These are phyloP conservation scores for Drosophila leontia DNA, from an alignment of 1,140 invertebrate genomes.

Conservation along the genomic window DNA sequence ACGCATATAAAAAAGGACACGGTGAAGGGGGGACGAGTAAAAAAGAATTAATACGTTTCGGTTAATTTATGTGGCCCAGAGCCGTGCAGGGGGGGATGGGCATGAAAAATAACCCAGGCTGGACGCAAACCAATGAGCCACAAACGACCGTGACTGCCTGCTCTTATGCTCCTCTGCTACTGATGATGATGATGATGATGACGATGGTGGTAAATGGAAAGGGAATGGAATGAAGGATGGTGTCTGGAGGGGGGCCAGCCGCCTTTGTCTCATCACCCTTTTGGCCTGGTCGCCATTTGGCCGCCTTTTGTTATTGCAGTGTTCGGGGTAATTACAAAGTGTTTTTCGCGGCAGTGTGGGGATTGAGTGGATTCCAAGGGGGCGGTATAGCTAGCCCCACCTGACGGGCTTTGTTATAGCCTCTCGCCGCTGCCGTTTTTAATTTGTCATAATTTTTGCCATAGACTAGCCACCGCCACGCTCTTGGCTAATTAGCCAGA, in stretches of 20 bases:
- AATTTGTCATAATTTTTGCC: conserved; percentile 73
- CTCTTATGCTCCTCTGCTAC: conserved; percentile 4
- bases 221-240: conserved; percentile 13
- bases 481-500: conserved; percentile 41
- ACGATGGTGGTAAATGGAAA: neutral
- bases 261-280: conserved; percentile 77
- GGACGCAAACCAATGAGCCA: conserved; percentile 72
- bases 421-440: conserved; percentile 43
- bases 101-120: conserved; percentile 75
- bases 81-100: neutral
- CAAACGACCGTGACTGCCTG: conserved; percentile 73
- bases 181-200: conserved; percentile 32
- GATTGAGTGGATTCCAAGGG: neutral
- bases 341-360: conserved; percentile 17
- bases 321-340: conserved; percentile 63
- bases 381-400: conserved; percentile 19
- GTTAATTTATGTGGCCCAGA: conserved; percentile 73
- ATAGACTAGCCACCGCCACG: conserved; percentile 17
- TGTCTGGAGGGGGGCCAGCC: conserved; percentile 11
- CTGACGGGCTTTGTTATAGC: conserved; percentile 50
- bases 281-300: conserved; percentile 45
- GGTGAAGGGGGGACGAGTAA: conserved; percentile 39
- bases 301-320: conserved; percentile 52
- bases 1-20: conserved; percentile 75
- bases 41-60: conserved; percentile 82